Percentiles rank a stretch among this genome's conserved stretches.
Conservation (phyloP, 2,888 invertebrate species). For the Steinernema scapterisci region DNA sequence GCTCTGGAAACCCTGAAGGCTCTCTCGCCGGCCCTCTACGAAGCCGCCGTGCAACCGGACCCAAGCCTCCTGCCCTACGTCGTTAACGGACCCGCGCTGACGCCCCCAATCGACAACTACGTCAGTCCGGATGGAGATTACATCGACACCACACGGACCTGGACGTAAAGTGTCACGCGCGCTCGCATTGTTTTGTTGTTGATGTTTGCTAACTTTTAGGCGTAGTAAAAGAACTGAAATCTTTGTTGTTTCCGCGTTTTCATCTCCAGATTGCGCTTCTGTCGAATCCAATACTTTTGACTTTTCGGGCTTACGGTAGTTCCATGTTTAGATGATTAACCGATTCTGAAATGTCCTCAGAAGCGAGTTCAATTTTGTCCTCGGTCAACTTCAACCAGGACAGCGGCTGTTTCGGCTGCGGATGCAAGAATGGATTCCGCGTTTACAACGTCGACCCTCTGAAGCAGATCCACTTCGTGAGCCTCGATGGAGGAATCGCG, state of each 20-base stretch:
- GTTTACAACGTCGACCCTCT: constrained; percentile 96
- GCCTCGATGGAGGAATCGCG: constrained; percentile 78
- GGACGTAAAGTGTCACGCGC: not conserved
- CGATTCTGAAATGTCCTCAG: not conserved
- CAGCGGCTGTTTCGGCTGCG: constrained; percentile 99
- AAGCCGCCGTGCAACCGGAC: constrained; percentile 75
- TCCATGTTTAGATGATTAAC: not conserved
- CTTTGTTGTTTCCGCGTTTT: not conserved
- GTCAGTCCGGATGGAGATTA: constrained; percentile 88
- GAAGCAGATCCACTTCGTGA: constrained; percentile 36
- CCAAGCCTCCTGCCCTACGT: constrained; percentile 76
- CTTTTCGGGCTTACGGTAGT: not conserved
- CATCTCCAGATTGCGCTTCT: not conserved
- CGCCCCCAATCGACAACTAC: constrained; percentile 83
- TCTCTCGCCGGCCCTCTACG: constrained; percentile 84
- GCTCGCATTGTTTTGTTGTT: not conserved
- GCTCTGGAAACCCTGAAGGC: constrained; percentile 81
- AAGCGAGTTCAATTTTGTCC: not conserved
- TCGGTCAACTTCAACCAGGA: constrained; percentile 78
- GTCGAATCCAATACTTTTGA: not conserved
- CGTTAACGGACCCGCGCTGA: constrained; percentile 78
- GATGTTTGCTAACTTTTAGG: constrained; percentile 1
- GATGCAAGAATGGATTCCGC: constrained; percentile 92
- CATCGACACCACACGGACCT: constrained; percentile 74
- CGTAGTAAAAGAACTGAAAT: not conserved